These are phyloP conservation scores for Vireo griseus DNA, from an alignment of 2,797 vertebrate species.

Conservation along the genomic window DNA sequence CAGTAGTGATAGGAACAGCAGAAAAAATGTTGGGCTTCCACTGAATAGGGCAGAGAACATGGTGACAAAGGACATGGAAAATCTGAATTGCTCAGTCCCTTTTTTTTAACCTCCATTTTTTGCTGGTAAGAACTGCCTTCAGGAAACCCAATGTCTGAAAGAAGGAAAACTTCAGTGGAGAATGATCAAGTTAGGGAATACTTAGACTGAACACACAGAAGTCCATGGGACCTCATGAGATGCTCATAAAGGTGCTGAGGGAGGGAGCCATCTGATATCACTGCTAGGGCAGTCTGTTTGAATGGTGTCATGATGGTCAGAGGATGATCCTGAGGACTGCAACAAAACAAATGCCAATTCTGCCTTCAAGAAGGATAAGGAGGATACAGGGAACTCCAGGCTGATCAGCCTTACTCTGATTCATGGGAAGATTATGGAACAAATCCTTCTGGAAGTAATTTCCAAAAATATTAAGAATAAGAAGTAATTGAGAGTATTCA, in stretches of 20 bases:
- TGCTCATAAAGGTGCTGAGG: background rate
- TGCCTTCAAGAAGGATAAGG: background rate
- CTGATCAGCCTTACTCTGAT: background rate
- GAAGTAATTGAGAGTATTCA: background rate
- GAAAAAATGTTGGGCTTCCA: background rate
- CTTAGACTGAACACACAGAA: background rate
- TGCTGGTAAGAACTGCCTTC: background rate
- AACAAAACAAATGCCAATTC: background rate
- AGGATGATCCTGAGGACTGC: background rate
- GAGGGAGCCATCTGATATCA: background rate
- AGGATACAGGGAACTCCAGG: background rate
- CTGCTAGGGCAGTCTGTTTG: background rate
- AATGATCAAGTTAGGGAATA: background rate
- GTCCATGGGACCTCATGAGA: background rate
- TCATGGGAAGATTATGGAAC: background rate
- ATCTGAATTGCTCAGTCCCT: fast-evolving
- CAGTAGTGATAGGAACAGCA: background rate
- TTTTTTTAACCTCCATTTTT: background rate
- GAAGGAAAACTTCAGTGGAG: background rate
- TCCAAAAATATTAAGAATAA: background rate
- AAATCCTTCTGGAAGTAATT: background rate
- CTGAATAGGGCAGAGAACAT: background rate
- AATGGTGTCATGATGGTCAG: background rate
- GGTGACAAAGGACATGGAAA: background rate
- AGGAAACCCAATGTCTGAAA: background rate